Base-by-base conservation (phyloP, 2,888 invertebrate genomes). In the Spodoptera picta region DNA sequence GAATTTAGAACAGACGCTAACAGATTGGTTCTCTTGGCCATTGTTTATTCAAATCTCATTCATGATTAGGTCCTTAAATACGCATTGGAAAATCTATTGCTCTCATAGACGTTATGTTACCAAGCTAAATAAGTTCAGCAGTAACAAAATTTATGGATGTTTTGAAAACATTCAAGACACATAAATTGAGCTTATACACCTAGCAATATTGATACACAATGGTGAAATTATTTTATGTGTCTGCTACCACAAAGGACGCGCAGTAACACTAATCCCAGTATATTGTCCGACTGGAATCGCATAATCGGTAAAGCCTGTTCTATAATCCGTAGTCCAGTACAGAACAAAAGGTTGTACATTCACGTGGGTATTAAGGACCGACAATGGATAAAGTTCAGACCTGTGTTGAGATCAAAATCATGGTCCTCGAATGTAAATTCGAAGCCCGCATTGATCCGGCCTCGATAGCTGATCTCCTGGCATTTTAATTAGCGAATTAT, bases 401-500 rank as follows among this genome's bases (percentile, higher is more conserved):
- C 49, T 23, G 19, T 69, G 63, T 80, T 72, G 75, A 81, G 79
- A 79, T 79, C 66, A 66, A 59, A 6, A 23, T 51, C 61, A 81
- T 80, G 71, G 60, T 59, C 54, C 61, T 77, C 53, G 27, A 68
- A 75, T 80, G 69, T 73, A 75, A 75, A 71, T 75, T 63, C 63
- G 64, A 71, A 10, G 52, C 87, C 86, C 87, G 85, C 84, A 87
- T 88, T 74, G 77, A 80, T 74, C 74, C 65, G 61, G 65, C 75
- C 73, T 80, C 77, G 79, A 87, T 82, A 72, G 71, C 76, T 75
- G 75, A 83, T 82, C 80, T 82, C 73, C 68, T 65, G 82, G 85
- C 85, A 86, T 87, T 87, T 86, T 86, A 87, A 86, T 86, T 82
- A 86, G 81, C 60, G 74, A 70, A 72, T 80, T 80, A 77, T 75